Evolutionary conservation across 2,797 vertebrate species (phyloP).

Genomic region (Aldrovandia affinis): DNA sequence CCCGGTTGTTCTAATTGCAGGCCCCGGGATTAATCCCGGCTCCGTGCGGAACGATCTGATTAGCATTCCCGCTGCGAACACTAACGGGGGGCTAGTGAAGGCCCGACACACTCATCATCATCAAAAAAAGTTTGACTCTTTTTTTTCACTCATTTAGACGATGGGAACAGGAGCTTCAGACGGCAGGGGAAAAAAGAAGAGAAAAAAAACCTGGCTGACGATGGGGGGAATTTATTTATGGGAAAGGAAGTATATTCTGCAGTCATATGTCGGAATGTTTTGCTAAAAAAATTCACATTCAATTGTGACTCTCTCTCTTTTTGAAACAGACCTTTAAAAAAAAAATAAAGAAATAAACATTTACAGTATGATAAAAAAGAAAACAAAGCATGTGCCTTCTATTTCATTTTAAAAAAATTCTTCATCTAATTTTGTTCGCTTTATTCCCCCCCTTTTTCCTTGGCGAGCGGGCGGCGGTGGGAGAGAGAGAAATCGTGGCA

Average conservation of each 20-base stretch:
- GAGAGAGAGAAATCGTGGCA: not conserved
- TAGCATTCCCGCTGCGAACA: constrained; percentile 56
- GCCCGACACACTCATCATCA: constrained; percentile 39
- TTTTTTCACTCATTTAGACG: constrained; percentile 58
- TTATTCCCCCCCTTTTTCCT: constrained; percentile 1
- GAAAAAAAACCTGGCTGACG: not conserved
- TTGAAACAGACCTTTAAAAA: not conserved
- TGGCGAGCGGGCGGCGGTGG: not conserved
- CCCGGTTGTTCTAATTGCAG: constrained; percentile 55
- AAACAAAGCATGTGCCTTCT: not conserved
- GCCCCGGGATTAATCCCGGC: constrained; percentile 31
- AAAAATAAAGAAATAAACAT: not conserved
- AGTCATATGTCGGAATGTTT: not conserved
- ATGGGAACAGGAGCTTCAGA: constrained; percentile 22
- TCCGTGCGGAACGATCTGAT: constrained; percentile 58
- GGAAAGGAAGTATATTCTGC: not conserved
- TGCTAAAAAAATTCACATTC: not conserved
- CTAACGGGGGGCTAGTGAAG: constrained; percentile 43
- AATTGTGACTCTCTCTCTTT: not conserved
- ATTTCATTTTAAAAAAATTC: not conserved
- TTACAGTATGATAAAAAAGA: constrained; percentile 4
- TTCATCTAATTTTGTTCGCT: not conserved
- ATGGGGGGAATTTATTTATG: not conserved
- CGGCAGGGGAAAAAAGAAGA: not conserved
- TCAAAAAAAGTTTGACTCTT: constrained; percentile 38